These are phyloP conservation scores for Morone saxatilis DNA, from an alignment of 2,113 vertebrate genomes.

Conservation along the genomic window DNA sequence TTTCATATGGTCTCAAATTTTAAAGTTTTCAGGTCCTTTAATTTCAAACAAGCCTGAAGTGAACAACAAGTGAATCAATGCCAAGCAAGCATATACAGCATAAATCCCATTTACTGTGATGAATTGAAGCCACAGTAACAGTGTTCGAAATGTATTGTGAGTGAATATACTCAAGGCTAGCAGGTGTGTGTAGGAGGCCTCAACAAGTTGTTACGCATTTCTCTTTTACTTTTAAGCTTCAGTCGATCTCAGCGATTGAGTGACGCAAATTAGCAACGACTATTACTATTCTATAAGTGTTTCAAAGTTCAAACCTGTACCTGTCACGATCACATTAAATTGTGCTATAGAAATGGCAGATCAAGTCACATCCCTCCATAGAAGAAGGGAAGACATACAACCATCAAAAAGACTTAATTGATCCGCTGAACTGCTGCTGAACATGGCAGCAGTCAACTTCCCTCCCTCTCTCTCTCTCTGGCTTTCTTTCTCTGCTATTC, in stretches of 20 bases:
- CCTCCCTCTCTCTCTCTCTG: neutral
- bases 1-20: neutral
- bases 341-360: conserved; percentile 17
- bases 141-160: neutral
- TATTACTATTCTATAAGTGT: neutral
- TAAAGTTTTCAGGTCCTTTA: neutral
- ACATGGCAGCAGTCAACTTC: conserved; percentile 21
- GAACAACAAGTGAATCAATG: neutral
- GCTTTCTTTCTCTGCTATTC: conserved; percentile 12
- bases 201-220: neutral
- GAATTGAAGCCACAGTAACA: neutral
- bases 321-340: neutral
- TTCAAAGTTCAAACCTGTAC: conserved; percentile 18
- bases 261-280: conserved; percentile 35
- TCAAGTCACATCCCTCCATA: neutral
- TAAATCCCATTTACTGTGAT: neutral
- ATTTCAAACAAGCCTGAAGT: neutral
- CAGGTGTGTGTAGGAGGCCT: neutral
- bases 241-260: neutral
- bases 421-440: conserved; percentile 21
- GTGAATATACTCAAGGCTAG: neutral
- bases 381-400: neutral
- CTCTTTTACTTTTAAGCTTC: neutral
- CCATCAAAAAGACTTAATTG: conserved; percentile 47
- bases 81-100: neutral